phyloP scores from a whole-genome alignment of 1,140 invertebrate genomes.

The Calliopsis andreniformis region DNA sequence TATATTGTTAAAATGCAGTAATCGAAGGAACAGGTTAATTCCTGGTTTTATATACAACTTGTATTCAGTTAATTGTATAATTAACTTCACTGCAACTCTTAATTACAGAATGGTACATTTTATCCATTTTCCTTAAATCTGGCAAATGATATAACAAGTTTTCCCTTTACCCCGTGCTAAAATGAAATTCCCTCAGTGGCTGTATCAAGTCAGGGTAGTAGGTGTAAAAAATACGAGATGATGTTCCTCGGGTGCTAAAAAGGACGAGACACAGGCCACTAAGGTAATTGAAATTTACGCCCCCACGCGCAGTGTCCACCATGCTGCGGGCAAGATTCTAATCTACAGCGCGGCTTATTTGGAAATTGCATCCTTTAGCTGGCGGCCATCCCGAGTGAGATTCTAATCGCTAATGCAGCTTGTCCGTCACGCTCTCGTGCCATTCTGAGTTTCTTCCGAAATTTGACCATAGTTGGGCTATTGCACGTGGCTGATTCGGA shows the following conservation, averaged over 20 bases:
- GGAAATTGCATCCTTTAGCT: neutral
- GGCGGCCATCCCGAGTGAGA: neutral
- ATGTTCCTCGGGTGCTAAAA: neutral
- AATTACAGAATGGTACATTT: too few species aligned
- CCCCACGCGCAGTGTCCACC: neutral
- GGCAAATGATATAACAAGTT: too few species aligned
- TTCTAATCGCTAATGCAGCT: slow-evolving; percentile 4
- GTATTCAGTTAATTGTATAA: too few species aligned
- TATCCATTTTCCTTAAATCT: too few species aligned
- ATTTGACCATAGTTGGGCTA: neutral
- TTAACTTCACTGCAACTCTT: too few species aligned
- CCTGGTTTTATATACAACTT: too few species aligned
- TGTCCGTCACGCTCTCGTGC: neutral
- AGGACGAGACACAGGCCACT: neutral
- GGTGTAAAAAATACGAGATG: too few species aligned
- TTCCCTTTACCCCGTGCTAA: too few species aligned
- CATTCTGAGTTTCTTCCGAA: neutral
- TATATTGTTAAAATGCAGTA: too few species aligned
- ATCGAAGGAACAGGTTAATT: too few species aligned
- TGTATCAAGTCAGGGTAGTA: too few species aligned
- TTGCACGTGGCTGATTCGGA: neutral
- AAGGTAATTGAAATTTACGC: neutral
- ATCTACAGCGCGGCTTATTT: slow-evolving; percentile 3
- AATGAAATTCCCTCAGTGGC: too few species aligned
- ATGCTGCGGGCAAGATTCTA: neutral